Base-by-base conservation (phyloP, 2,888 invertebrate species). In the Ellobium chinense region DNA sequence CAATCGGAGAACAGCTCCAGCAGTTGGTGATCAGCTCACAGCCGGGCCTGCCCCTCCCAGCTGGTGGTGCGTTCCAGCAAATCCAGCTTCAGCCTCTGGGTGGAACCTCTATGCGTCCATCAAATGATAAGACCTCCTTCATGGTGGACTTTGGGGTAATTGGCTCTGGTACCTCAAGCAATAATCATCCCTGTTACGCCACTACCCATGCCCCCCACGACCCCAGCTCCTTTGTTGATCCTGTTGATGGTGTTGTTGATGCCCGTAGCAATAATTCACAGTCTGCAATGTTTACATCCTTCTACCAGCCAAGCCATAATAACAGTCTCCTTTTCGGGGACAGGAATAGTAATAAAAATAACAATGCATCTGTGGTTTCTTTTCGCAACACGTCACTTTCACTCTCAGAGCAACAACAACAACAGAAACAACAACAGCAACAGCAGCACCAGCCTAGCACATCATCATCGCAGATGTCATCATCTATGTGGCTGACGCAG, bases 1-100 rank as follows among this genome's bases (percentile, higher is more conserved):
- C 80, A n/a, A 75, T 80, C n/a, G 80, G 80, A 54, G 74, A 80
- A 7, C 80, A 80, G 69, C 69, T 80, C 1, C 80, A 80, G 29
- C 63, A 68, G 36, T 34, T 73, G 58, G 73, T 73, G 54, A 29
- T 66, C 21, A 31, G 54, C 18, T 65, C 34, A 27, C 37, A 46
- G n/a, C 37, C 56, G 31, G 34, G 62, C 34, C 39, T 69, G 21
- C 12, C 34, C 56, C 9, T 58, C 2, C 29, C 56, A 14, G 21
- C 36, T 7, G 66, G 66, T 18, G 66, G 31, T 24, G 0, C 27
- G 9, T 29, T 21, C 9, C 46, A 62, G 3, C 12, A 29, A 63
- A 12, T 27, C 12, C n/a, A 14, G 14, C 34, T 54, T 21, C 63
- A 63, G 5, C 37, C 62, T 12, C 46, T 1, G 2, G n/a, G n/a